Conservation (phyloP, 2,888 invertebrate species). For the Plagodis pulveraria region DNA sequence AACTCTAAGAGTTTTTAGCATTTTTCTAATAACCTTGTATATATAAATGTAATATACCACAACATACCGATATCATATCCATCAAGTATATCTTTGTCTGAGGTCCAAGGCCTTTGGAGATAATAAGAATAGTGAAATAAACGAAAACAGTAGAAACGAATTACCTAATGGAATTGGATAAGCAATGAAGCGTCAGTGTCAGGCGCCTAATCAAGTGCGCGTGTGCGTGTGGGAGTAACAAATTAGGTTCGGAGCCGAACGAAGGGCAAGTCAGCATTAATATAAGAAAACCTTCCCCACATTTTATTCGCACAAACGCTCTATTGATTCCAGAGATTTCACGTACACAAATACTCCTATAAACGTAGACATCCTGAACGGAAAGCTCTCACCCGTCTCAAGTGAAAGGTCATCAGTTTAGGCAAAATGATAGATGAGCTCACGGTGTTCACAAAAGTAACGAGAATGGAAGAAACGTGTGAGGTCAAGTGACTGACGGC, state of each 20-base stretch:
- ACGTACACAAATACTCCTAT: slow-evolving; percentile 34
- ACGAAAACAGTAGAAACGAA: slow-evolving; percentile 27
- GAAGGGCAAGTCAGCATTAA: slow-evolving; percentile 40
- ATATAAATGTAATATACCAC: not conserved
- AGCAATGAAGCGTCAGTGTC: slow-evolving; percentile 46
- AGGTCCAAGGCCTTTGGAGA: not conserved
- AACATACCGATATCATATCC: not conserved
- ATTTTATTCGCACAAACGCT: slow-evolving; percentile 25
- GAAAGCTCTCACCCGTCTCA: slow-evolving; percentile 52
- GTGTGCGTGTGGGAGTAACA: slow-evolving; percentile 54
- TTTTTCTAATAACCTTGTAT: no score
- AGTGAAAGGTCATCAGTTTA: slow-evolving; percentile 62
- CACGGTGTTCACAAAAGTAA: slow-evolving; percentile 68
- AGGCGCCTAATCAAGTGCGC: slow-evolving; percentile 58
- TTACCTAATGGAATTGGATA: slow-evolving; percentile 37
- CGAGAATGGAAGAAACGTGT: slow-evolving; percentile 69
- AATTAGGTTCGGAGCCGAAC: slow-evolving; percentile 52
- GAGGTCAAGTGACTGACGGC: slow-evolving; percentile 68
- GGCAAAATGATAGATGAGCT: slow-evolving; percentile 73
- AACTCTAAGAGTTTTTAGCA: no score
- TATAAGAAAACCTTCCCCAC: slow-evolving; percentile 27
- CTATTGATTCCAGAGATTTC: slow-evolving; percentile 25
- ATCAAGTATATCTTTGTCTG: not conserved
- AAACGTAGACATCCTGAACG: slow-evolving; percentile 44
- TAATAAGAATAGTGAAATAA: slow-evolving; percentile 14